These are phyloP conservation scores for Marmota flaviventris DNA, from an alignment of 2,113 vertebrate genomes.

Conservation along the genomic window DNA sequence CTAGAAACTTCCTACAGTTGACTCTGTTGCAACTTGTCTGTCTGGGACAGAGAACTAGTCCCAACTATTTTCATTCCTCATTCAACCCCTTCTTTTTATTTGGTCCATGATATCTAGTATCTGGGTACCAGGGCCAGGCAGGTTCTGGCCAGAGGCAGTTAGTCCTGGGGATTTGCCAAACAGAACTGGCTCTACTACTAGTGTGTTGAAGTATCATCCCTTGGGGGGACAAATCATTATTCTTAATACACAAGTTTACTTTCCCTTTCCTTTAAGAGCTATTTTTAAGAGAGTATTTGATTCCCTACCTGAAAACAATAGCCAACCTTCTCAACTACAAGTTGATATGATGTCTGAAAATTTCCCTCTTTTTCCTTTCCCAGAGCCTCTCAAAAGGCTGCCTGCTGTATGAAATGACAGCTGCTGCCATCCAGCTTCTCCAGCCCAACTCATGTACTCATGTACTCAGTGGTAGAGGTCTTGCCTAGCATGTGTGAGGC, in stretches of 20 bases:
- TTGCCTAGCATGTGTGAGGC: background rate
- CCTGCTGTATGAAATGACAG: conserved; percentile 23
- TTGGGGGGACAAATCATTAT: background rate
- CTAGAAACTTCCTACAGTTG: background rate
- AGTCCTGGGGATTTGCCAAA: conserved; percentile 43
- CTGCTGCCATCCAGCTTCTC: background rate
- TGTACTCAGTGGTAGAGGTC: background rate
- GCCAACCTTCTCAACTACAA: conserved; percentile 41
- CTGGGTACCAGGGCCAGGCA: background rate
- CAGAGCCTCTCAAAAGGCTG: background rate
- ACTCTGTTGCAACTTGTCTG: background rate
- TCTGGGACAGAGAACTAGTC: background rate
- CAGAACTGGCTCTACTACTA: background rate
- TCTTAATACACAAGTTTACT: background rate
- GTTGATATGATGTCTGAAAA: conserved; percentile 55
- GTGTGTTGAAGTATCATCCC: background rate
- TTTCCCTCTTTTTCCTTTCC: conserved; percentile 3
- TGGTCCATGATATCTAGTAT: background rate
- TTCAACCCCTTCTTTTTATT: background rate
- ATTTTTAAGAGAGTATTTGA: conserved; percentile 53
- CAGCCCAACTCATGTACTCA: background rate
- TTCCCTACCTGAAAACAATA: conserved; percentile 34
- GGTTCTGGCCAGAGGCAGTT: conserved; percentile 32
- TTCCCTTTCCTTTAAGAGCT: conserved; percentile 19
- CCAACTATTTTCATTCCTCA: background rate